phyloP scores from a whole-genome alignment of 2,888 invertebrate genomes.

The Oasisia sp. region DNA sequence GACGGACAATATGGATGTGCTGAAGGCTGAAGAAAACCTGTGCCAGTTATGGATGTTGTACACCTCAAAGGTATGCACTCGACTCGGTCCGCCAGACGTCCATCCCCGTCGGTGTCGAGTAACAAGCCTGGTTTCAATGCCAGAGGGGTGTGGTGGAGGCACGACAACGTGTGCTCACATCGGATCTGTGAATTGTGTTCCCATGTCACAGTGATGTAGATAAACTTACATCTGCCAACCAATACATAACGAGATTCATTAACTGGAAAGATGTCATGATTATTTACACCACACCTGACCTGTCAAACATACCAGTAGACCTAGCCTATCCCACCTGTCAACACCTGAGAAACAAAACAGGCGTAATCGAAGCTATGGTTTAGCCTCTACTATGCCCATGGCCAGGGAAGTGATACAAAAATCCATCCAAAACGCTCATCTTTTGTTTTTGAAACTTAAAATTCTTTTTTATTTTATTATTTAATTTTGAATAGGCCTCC shows the following conservation, averaged over 20 bases:
- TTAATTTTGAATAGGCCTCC: too few species aligned
- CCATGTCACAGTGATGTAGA: background rate
- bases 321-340: too few species aligned
- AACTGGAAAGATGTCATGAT: background rate
- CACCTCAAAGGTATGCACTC: constrained; percentile 3
- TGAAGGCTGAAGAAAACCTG: constrained; percentile 1
- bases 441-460: too few species aligned
- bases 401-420: too few species aligned
- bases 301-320: background rate
- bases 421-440: too few species aligned
- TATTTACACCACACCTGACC: background rate
- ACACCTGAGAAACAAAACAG: too few species aligned
- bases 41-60: constrained; percentile 6
- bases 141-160: background rate
- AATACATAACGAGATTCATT: background rate
- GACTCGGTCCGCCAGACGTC: background rate
- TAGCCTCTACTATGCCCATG: too few species aligned
- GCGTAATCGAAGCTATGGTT: too few species aligned
- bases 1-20: background rate
- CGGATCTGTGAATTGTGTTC: background rate
- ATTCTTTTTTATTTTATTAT: too few species aligned
- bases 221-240: background rate
- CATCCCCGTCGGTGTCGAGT: background rate
- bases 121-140: background rate
- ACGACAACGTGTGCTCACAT: background rate